These are phyloP conservation scores for Cinclus cinclus DNA, from an alignment of 2,113 vertebrate genomes.

Conservation along the genomic window DNA sequence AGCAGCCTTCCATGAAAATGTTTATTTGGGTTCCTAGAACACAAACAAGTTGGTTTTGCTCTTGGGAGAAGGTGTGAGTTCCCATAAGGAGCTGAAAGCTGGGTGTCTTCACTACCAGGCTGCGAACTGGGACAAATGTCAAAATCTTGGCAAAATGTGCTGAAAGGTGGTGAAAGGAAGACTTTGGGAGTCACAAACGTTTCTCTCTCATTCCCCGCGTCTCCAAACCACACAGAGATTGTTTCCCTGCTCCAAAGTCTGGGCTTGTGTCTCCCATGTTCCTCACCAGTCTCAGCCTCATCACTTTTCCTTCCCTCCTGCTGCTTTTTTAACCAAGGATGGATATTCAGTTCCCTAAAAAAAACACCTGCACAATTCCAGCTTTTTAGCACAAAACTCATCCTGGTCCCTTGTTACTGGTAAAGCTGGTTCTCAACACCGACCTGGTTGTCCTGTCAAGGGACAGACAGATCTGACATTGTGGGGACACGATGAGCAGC, in stretches of 20 bases:
- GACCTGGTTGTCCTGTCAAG: background rate
- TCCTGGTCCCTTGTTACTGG: background rate
- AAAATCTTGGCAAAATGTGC: background rate
- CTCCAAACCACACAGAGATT: background rate
- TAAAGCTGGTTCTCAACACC: fast-evolving
- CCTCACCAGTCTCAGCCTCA: background rate
- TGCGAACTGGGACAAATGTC: background rate
- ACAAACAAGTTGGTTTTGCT: background rate
- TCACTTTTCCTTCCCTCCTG: background rate
- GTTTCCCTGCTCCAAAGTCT: background rate
- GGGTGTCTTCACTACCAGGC: background rate
- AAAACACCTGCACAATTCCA: background rate
- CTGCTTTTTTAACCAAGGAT: background rate
- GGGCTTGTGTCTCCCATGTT: fast-evolving
- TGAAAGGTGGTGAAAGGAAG: conserved; percentile 14
- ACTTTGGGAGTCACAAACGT: background rate
- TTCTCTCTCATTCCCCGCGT: background rate
- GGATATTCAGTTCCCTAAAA: background rate
- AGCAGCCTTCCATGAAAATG: background rate
- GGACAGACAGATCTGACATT: fast-evolving
- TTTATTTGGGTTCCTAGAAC: background rate
- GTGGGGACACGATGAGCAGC: fast-evolving
- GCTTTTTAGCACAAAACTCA: background rate
- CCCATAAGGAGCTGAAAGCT: background rate
- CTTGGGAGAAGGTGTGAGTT: conserved; percentile 9